A percentile compares a stretch with the other conserved stretches of the same genome.
Conservation (phyloP, 2,113 vertebrate species). For the Oreotragus oreotragus region DNA sequence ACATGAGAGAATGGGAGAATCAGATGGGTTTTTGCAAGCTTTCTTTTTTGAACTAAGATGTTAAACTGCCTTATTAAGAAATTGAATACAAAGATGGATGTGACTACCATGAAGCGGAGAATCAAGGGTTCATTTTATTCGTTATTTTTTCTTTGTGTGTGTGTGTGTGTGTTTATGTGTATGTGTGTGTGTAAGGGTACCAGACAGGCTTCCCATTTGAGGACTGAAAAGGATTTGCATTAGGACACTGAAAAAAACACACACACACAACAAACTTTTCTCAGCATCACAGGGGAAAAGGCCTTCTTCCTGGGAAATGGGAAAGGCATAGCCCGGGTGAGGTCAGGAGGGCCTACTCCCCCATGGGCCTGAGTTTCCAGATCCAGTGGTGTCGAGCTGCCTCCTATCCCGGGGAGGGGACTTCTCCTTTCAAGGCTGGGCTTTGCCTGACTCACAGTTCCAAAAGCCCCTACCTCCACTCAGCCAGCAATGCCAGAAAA, state of each 20-base stretch:
- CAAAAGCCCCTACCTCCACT: conserved; percentile 56
- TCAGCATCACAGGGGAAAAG: conserved; percentile 25
- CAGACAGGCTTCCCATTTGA: conserved; percentile 51
- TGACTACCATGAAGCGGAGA: neutral
- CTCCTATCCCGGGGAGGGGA: neutral
- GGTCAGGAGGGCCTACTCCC: neutral
- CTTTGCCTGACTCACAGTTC: conserved; percentile 42
- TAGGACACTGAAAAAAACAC: neutral
- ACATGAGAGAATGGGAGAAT: conserved; percentile 61
- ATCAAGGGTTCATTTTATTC: neutral
- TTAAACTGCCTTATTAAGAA: conserved; percentile 58
- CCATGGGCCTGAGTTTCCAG: neutral
- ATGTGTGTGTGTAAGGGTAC: conserved; percentile 11
- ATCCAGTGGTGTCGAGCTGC: neutral
- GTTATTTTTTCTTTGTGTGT: neutral
- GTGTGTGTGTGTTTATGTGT: neutral
- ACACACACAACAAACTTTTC: neutral
- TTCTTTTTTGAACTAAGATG: conserved; percentile 51
- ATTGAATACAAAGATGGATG: conserved; percentile 14
- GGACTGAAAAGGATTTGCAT: conserved; percentile 40
- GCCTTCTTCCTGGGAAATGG: conserved; percentile 36
- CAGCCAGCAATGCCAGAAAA: conserved; percentile 77
- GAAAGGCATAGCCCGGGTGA: conserved; percentile 25
- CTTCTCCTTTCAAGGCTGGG: conserved; percentile 16
- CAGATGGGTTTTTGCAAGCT: conserved; percentile 37